phyloP scores from a whole-genome alignment of 2,888 invertebrate genomes.

The Junonia oenone region DNA sequence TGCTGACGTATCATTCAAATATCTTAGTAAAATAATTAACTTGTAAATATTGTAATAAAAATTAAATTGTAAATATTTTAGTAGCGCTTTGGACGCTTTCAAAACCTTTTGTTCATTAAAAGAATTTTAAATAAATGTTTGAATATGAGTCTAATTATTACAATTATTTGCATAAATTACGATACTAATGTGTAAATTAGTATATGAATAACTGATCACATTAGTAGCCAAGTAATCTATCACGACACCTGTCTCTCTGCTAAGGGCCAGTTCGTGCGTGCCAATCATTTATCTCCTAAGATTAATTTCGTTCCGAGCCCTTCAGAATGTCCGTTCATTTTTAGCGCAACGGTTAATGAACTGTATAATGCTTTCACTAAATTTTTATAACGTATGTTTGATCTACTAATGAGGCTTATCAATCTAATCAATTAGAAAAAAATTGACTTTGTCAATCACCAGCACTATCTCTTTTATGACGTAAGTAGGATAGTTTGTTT shows the following conservation, averaged over 20 bases:
- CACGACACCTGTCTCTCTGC: conserved; percentile 43
- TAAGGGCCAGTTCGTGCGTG: conserved; percentile 50
- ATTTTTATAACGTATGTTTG: not conserved
- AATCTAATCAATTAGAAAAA: conserved; percentile 28
- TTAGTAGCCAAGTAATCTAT: conserved; percentile 33
- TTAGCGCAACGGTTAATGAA: conserved; percentile 16
- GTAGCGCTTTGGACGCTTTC: too few species aligned
- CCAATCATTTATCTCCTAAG: conserved; percentile 41
- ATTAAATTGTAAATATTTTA: too few species aligned
- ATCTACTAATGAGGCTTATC: conserved; percentile 10
- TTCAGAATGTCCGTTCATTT: conserved; percentile 8
- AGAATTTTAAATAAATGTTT: too few species aligned
- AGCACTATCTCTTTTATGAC: not conserved
- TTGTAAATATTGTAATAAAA: too few species aligned
- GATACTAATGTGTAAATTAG: not conserved
- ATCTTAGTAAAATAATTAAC: too few species aligned
- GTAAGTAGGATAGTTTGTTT: too few species aligned
- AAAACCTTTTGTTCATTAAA: too few species aligned
- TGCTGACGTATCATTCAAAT: not conserved
- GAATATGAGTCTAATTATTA: too few species aligned
- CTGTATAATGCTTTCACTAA: conserved; percentile 18
- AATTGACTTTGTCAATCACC: not conserved
- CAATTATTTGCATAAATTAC: too few species aligned
- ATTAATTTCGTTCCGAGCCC: conserved; percentile 14
- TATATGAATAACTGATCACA: not conserved